Evolutionary conservation across 2,888 invertebrate species (phyloP).

Genomic region (Antheraea yamamai): DNA sequence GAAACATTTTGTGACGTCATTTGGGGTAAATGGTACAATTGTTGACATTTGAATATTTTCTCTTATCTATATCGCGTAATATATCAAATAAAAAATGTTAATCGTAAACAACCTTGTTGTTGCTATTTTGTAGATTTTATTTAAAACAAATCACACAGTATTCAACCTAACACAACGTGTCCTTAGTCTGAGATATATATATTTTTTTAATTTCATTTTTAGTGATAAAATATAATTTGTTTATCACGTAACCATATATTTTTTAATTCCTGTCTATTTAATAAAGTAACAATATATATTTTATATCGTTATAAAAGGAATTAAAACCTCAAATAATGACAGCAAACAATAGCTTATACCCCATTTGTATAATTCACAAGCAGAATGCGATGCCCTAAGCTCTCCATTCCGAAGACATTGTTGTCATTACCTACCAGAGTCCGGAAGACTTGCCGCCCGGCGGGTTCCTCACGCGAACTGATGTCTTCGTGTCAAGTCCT

Average conservation of each 20-base stretch:
- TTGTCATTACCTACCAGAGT: constrained; percentile 86
- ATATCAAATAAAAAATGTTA: background rate
- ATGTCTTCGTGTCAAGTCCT: constrained; percentile 87
- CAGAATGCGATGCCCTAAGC: constrained; percentile 39
- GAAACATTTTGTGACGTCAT: constrained; percentile 30
- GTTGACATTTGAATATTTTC: background rate
- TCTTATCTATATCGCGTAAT: background rate
- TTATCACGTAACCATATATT: background rate
- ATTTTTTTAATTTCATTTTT: background rate
- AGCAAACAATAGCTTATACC: constrained; percentile 3
- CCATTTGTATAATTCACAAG: constrained; percentile 38
- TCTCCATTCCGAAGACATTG: constrained; percentile 14
- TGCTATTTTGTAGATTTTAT: background rate
- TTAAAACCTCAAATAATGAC: background rate
- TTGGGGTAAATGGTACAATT: background rate
- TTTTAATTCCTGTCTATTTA: background rate
- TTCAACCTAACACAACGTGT: background rate
- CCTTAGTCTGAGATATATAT: background rate
- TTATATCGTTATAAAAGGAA: no score
- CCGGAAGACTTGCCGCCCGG: constrained; percentile 94
- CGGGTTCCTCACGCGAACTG: constrained; percentile 93
- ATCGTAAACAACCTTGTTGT: no score
- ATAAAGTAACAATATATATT: background rate
- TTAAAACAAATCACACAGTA: background rate
- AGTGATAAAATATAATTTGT: background rate